Percentiles rank a stretch among this genome's conserved stretches.
Conservation (phyloP, 2,797 vertebrate species). For the Hafferia zeledoni region DNA sequence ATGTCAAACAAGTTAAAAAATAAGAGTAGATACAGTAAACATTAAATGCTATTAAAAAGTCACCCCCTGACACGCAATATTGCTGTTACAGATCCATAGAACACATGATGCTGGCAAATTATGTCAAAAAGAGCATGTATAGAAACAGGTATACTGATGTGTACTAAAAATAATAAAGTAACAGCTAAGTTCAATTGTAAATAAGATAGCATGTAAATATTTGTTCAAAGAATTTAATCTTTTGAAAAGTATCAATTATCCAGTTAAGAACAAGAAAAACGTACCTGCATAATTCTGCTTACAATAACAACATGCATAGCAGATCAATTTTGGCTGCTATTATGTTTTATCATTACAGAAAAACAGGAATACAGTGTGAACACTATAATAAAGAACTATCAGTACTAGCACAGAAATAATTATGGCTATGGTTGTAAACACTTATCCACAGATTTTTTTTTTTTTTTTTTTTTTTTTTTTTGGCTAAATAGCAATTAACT, state of each 20-base stretch:
- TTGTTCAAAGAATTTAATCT: neutral
- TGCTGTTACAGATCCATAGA: neutral
- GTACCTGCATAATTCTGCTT: neutral
- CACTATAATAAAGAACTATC: neutral
- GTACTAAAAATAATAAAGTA: neutral
- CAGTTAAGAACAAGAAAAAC: neutral
- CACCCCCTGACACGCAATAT: neutral
- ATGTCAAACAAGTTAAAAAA: neutral
- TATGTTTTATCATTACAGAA: neutral
- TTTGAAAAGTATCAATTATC: neutral
- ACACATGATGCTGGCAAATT: neutral
- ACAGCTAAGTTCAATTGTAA: neutral
- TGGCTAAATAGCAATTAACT: neutral
- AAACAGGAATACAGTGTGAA: neutral
- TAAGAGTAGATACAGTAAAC: neutral
- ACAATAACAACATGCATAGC: neutral
- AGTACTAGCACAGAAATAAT: neutral
- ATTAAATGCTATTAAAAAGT: neutral
- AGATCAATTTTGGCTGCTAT: neutral
- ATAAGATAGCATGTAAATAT: neutral
- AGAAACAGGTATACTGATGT: neutral
- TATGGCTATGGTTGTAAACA: neutral
- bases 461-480: neutral
- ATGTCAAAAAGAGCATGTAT: neutral
- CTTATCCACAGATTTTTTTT: neutral